Base-by-base conservation (phyloP, 2,888 invertebrate genomes). In the Lordiphosa fenestrarum region DNA sequence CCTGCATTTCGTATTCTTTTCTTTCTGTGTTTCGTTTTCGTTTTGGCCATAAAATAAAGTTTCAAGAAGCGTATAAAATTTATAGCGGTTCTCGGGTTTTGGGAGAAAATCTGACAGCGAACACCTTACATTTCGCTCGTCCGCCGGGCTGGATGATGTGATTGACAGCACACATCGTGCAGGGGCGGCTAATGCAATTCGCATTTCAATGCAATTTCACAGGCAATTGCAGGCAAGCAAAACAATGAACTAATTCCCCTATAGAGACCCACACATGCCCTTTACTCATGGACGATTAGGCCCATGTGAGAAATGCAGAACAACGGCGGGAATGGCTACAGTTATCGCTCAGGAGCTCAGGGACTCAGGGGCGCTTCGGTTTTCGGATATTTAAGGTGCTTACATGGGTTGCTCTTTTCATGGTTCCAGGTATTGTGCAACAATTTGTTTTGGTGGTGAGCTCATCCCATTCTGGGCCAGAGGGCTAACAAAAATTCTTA, bases 391-490 rank as follows among this genome's bases (percentile, higher is more conserved):
- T 83, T 81, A 84, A 83, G 85, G 72, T 81, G 76, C 83, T 84
- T 84, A 84, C 84, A 83, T 59, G 73, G 76, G 75, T 69, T 80
- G 80, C 72, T 72, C 73, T 74, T 70, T 71, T 63, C 53, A 41
- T 51, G 61, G 61, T 50, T 39, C 39, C 4, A 46, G 35, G 56
- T 76, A 74, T 83, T 77, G 81, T 70, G 69, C 73, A 66, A 81
- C 81, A 84, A 85, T 85, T 85, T 83, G 81, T 69, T 65, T 66
- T 81, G 85, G 84, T 81, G 83, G 83, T 76, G 73, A 70, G 85
- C 71, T 84, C 69, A 84, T 71, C 68, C 66, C 63, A 62, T 47
- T 63, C 53, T 37, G 36, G 46, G 36, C 52, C 57, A 57, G 61
- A 63, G 63, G 73, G 72, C 72, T 67, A 73, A 66, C 57, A 53